These are phyloP conservation scores for Acronicta alni DNA, from an alignment of 2,888 invertebrate species.

Conservation along the genomic window DNA sequence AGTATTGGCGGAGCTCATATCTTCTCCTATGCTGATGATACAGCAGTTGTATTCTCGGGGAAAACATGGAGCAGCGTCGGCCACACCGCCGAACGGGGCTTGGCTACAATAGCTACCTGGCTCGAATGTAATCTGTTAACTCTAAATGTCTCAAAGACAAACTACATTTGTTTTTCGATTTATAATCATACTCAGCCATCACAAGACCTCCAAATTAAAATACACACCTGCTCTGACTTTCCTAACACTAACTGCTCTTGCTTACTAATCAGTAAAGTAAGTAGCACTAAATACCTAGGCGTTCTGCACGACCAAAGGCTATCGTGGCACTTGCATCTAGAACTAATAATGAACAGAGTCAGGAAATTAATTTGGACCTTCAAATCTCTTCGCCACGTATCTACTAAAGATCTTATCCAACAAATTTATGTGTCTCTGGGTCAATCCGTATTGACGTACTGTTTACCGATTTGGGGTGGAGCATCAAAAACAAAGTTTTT, in stretches of 20 bases:
- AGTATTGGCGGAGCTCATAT: neutral
- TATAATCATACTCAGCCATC: too few relatives aligned
- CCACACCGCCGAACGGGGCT: neutral
- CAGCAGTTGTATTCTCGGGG: neutral
- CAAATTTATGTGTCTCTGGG: conserved; percentile 13
- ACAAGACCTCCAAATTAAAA: too few relatives aligned
- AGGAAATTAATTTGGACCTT: conserved; percentile 17
- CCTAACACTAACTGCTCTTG: too few relatives aligned
- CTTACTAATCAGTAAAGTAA: too few relatives aligned
- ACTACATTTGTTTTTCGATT: too few relatives aligned
- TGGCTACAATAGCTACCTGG: neutral
- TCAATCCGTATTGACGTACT: conserved; percentile 15
- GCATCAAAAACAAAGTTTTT: too few relatives aligned
- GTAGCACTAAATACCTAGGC: too few relatives aligned
- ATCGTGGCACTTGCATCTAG: too few relatives aligned
- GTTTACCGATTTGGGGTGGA: too few relatives aligned
- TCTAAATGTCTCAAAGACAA: neutral
- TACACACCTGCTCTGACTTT: too few relatives aligned
- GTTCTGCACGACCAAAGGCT: too few relatives aligned
- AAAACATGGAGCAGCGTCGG: neutral
- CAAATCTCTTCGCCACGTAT: conserved; percentile 10
- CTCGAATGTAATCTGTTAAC: too few relatives aligned
- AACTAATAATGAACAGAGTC: neutral
- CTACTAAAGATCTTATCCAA: conserved; percentile 1
- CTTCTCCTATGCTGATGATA: neutral